Evolutionary conservation across 2,113 vertebrate genomes (phyloP).

Genomic region (Cyanoderma ruficeps): DNA sequence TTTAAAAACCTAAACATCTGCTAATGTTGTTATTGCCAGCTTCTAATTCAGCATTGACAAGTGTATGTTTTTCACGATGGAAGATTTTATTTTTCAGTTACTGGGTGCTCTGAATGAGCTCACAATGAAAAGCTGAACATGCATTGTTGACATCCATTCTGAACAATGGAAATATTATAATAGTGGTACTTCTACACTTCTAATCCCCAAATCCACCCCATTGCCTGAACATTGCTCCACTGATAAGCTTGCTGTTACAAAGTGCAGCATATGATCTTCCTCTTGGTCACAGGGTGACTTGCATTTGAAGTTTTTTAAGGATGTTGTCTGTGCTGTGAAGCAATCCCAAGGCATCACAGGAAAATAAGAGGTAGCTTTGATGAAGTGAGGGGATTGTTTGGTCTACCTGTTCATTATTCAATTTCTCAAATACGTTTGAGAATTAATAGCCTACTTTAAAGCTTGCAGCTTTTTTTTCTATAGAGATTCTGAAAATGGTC

Average conservation of each 20-base stretch:
- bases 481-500: neutral
- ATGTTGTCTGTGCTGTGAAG: neutral
- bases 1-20: neutral
- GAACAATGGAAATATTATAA: neutral
- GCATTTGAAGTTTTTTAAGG: neutral
- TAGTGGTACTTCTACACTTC: neutral
- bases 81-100: neutral
- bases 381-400: neutral
- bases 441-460: neutral
- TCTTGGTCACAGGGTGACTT: fast-evolving
- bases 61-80: neutral
- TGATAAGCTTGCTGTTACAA: neutral
- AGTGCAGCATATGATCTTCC: neutral
- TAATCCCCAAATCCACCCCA: neutral
- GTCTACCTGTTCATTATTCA: neutral
- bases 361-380: neutral
- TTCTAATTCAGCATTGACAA: neutral
- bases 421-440: neutral
- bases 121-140: neutral
- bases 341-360: neutral
- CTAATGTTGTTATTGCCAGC: neutral
- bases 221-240: neutral
- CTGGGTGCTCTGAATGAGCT: neutral
- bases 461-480: neutral
- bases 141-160: neutral